These are phyloP conservation scores for Diglossa brunneiventris DNA, from an alignment of 2,113 vertebrate species.

Conservation along the genomic window DNA sequence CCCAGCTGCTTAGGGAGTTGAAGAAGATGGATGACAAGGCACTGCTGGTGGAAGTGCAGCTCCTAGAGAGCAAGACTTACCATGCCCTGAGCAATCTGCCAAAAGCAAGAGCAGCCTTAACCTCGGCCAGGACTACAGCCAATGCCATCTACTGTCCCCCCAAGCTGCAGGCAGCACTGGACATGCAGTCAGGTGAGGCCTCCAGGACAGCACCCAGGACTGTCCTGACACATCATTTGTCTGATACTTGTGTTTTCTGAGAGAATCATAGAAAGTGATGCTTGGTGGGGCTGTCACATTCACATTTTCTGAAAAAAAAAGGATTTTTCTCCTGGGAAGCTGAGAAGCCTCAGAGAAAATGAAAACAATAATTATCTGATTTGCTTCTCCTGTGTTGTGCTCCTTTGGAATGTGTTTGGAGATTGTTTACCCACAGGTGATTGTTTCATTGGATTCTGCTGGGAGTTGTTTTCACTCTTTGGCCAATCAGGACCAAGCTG, in stretches of 20 bases:
- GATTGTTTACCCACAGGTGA: too few species aligned
- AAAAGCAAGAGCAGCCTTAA: constrained; percentile 97
- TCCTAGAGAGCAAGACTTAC: constrained; percentile 98
- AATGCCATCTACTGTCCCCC: constrained; percentile 98
- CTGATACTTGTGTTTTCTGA: neutral
- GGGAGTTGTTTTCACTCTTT: too few species aligned
- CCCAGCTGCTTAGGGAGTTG: constrained; percentile 92
- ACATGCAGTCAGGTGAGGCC: constrained; percentile 96
- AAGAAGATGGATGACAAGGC: constrained; percentile 99
- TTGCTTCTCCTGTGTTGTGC: too few species aligned
- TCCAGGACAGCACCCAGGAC: rapidly evolving
- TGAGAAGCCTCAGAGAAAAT: too few species aligned
- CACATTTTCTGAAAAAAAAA: too few species aligned
- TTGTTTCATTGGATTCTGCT: too few species aligned
- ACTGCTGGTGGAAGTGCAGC: constrained; percentile 96
- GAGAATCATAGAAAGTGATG: neutral
- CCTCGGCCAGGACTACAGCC: constrained; percentile 96
- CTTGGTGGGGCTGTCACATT: neutral
- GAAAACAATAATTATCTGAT: too few species aligned
- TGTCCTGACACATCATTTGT: rapidly evolving
- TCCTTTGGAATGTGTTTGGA: too few species aligned
- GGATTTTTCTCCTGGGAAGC: too few species aligned
- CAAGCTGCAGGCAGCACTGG: constrained; percentile 95
- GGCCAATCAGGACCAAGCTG: too few species aligned
- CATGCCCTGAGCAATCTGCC: constrained; percentile 97